Percentiles rank a stretch among this genome's conserved stretches.
Evolutionary conservation across 2,797 vertebrate genomes (phyloP).

Genomic region (Brachymystax lenok): DNA sequence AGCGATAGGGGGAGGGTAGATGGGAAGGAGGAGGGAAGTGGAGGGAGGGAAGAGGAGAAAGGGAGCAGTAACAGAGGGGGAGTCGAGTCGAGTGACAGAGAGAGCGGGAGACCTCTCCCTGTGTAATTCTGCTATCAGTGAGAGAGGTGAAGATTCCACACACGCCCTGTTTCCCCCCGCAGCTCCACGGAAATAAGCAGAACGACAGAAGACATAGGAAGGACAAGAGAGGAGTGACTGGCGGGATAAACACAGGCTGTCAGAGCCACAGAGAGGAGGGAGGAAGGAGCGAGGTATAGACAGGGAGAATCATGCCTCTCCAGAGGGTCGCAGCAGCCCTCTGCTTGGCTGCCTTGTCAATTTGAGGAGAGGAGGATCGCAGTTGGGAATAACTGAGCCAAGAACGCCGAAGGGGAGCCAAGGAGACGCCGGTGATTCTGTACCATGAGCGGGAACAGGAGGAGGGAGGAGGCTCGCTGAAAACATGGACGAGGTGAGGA

Average conservation of each 20-base stretch:
- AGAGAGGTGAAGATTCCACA: slow-evolving; percentile 41
- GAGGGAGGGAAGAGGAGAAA: slow-evolving; percentile 39
- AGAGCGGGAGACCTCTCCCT: slow-evolving; percentile 63
- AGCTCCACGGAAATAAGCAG: slow-evolving; percentile 30
- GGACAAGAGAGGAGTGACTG: slow-evolving; percentile 13
- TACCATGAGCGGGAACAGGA: slow-evolving; percentile 71
- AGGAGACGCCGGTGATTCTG: slow-evolving; percentile 38
- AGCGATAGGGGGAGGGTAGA: slow-evolving; percentile 61
- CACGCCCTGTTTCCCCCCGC: slow-evolving; percentile 31
- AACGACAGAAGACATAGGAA: slow-evolving; percentile 12
- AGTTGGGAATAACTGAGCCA: slow-evolving; percentile 47
- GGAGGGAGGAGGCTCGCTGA: slow-evolving; percentile 69
- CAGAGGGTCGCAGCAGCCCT: slow-evolving; percentile 51
- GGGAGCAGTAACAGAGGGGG: slow-evolving; percentile 19
- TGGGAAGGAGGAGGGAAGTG: slow-evolving; percentile 57
- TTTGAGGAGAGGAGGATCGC: slow-evolving; percentile 51
- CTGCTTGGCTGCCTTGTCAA: slow-evolving; percentile 55
- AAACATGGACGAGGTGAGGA: slow-evolving; percentile 80
- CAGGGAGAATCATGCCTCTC: slow-evolving; percentile 58
- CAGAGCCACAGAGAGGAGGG: slow-evolving; percentile 37
- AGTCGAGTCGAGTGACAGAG: slow-evolving; percentile 50
- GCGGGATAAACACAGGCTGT: slow-evolving; percentile 56
- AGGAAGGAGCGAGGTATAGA: slow-evolving; percentile 22
- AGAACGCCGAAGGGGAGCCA: slow-evolving; percentile 25
- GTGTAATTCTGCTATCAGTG: slow-evolving; percentile 40